These are phyloP conservation scores for Eulemur rufifrons DNA, from an alignment of 2,113 vertebrate species.

Conservation along the genomic window DNA sequence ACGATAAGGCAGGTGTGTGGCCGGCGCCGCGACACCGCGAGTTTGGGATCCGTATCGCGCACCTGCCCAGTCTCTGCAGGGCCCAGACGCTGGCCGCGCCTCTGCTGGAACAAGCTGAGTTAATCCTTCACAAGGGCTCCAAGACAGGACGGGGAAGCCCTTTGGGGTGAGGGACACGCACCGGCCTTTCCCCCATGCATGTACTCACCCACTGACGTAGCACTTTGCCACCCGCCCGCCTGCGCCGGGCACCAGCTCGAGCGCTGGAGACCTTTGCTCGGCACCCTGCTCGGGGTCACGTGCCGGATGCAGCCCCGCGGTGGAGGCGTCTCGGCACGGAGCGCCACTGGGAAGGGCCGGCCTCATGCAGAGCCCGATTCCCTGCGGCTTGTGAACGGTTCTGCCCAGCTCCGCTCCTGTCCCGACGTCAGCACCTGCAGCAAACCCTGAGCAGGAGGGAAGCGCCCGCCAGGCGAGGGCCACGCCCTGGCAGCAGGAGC, in stretches of 20 bases:
- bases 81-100: accelerated
- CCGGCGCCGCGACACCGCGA: accelerated
- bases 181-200: accelerated
- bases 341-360: neutral
- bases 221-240: accelerated
- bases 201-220: accelerated
- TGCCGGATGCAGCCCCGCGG: neutral
- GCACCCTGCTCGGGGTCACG: accelerated
- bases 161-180: accelerated
- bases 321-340: accelerated
- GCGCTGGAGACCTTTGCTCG: accelerated
- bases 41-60: accelerated
- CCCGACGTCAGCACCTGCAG: neutral
- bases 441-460: neutral
- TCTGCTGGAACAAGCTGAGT: neutral
- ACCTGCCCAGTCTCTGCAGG: accelerated
- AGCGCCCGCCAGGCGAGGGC: accelerated
- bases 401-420: accelerated
- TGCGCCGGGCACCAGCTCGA: accelerated
- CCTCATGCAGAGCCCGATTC: accelerated
- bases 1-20: accelerated
- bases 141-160: accelerated
- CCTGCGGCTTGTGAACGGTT: accelerated
- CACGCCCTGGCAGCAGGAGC: neutral
- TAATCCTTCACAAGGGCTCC: neutral